Conservation (phyloP, 2,797 vertebrate species). For the Cossypha dichroa region DNA sequence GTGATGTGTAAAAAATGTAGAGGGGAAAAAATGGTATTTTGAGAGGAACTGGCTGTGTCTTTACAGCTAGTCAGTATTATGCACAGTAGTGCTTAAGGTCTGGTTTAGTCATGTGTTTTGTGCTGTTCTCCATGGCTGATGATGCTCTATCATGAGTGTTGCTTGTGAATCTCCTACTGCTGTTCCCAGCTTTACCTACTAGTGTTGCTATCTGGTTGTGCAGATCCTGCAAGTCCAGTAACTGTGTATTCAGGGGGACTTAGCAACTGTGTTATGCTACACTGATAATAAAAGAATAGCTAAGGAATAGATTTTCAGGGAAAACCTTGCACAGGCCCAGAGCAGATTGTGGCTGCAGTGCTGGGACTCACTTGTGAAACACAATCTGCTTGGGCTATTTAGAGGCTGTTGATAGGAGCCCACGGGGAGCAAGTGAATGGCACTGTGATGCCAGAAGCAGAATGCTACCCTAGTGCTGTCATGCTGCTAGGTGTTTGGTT, state of each 20-base stretch:
- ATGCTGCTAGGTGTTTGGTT: not conserved
- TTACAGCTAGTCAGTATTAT: not conserved
- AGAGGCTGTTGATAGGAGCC: not conserved
- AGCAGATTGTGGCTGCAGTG: not conserved
- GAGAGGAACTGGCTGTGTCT: not conserved
- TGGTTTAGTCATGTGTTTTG: not conserved
- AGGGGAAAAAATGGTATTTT: not conserved
- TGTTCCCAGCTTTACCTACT: not conserved
- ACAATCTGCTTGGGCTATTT: not conserved
- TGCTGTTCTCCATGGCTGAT: rapidly evolving
- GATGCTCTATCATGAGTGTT: not conserved
- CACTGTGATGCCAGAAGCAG: not conserved
- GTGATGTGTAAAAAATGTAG: not conserved
- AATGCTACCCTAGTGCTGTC: not conserved
- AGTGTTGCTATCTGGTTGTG: not conserved
- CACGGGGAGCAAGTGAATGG: not conserved
- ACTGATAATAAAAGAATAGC: not conserved
- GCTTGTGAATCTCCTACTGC: not conserved
- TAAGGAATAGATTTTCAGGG: not conserved
- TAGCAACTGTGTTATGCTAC: not conserved
- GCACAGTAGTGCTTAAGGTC: not conserved
- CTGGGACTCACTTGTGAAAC: not conserved
- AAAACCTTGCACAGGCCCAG: not conserved
- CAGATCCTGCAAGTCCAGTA: not conserved
- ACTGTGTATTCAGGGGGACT: not conserved